A percentile compares a stretch with the other conserved stretches of the same genome.
These are phyloP conservation scores for Leptonema lineaticorne DNA, from an alignment of 1,140 invertebrate species.

Conservation along the genomic window DNA sequence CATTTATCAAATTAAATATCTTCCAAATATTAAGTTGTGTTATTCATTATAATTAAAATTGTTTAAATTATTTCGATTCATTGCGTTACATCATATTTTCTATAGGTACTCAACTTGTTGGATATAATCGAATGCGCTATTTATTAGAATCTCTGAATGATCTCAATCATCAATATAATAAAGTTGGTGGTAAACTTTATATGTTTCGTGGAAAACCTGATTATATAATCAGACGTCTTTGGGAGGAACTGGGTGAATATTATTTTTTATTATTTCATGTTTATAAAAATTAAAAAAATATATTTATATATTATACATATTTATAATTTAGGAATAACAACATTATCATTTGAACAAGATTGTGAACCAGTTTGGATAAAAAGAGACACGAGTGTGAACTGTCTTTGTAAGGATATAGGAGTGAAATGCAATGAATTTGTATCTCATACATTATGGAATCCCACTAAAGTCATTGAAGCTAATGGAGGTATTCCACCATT, in stretches of 20 bases:
- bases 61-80: too few relatives aligned
- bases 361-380: conserved; percentile 70
- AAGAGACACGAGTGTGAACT: conserved; percentile 62
- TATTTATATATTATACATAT: background rate
- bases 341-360: conserved; percentile 68
- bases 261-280: background rate
- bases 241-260: conserved; percentile 56
- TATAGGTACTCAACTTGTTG: conserved; percentile 64
- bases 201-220: conserved; percentile 66
- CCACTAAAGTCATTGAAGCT: conserved; percentile 63
- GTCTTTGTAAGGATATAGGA: conserved; percentile 58
- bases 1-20: too few relatives aligned
- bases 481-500: conserved; percentile 72
- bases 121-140: conserved; percentile 70
- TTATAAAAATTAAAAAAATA: conserved; percentile 2
- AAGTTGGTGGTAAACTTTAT: conserved; percentile 61
- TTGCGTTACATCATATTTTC: too few relatives aligned
- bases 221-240: conserved; percentile 60
- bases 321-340: conserved; percentile 49
- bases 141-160: conserved; percentile 71
- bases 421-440: conserved; percentile 62
- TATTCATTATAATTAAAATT: too few relatives aligned
- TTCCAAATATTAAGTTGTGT: too few relatives aligned
- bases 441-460: conserved; percentile 74
- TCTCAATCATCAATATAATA: conserved; percentile 62